Base-by-base conservation (phyloP, 2,113 vertebrate species). In the Verasper variegatus region DNA sequence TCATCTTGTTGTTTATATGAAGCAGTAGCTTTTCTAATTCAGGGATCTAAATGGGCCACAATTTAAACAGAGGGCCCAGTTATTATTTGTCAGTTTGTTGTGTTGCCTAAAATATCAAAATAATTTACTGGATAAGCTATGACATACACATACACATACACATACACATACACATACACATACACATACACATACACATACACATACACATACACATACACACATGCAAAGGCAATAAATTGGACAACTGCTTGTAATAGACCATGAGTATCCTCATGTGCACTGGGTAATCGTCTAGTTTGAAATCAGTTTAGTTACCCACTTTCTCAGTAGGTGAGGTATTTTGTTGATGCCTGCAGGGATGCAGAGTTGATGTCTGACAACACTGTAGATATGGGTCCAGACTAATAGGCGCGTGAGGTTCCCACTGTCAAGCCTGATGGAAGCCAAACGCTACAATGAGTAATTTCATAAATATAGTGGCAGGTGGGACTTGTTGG, bases 401-500 rank as follows among this genome's bases (percentile, higher is more conserved):
- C 71, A 63, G 62, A 72, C 67, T 83, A 85, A 84, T 47, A 76
- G 64, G 56, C 14, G 5, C 52, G 62, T 65, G 35, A 62, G 75
- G 76, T 78, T 86, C 79, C 80, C 55, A 82, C 62, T 87, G 88
- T 89, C 86, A 86, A 71, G 74, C 63, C 72, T 90, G 91, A 90
- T 91, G 86, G 81, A 92, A 88, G 80, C 84, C 89, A 90, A 92
- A 89, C 59, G 12, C 85, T 70, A 69, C 63, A 86, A 66, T 85
- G 91, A 91, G 80, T 90, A 83, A 90, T 84, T 88, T 92, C 71
- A 86, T 90, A 87, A 91, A 90, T 93, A 90, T 83, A 84, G 86
- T 64, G 81, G 88, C 92, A 93, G 91, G 93, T 93, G 93, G 87
- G 90, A 89, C 86, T 88, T 89, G 85, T 92, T 93, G 86, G 91